Evolutionary conservation across 2,113 vertebrate genomes (phyloP).

Genomic region (Struthio camelus): DNA sequence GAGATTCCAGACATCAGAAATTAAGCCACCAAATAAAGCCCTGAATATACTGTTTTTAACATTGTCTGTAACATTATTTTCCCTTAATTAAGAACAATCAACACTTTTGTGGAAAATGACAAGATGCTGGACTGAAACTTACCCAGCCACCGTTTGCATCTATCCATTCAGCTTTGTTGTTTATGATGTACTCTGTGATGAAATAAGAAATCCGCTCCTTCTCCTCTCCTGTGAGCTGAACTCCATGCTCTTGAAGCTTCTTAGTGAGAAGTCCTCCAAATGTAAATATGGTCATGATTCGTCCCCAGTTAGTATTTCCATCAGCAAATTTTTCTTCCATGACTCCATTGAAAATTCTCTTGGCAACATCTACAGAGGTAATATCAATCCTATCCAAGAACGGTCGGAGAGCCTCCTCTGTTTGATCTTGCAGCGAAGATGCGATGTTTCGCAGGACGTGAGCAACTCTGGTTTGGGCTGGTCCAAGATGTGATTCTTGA

Average conservation of each 20-base stretch:
- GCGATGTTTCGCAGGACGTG: slow-evolving; percentile 59
- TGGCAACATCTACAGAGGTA: slow-evolving; percentile 56
- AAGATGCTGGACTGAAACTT: background rate
- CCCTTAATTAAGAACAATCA: background rate
- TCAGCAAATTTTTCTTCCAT: slow-evolving; percentile 78
- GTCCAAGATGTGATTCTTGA: background rate
- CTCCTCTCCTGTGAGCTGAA: slow-evolving; percentile 34
- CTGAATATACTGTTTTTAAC: background rate
- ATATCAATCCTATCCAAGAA: slow-evolving; percentile 64
- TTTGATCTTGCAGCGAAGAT: slow-evolving; percentile 62
- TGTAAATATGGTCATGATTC: slow-evolving; percentile 76
- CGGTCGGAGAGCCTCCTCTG: slow-evolving; percentile 45
- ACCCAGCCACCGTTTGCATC: slow-evolving; percentile 78
- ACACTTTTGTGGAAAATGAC: background rate
- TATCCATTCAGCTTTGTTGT: slow-evolving; percentile 74
- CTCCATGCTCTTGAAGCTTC: slow-evolving; percentile 59
- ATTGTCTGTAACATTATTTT: background rate
- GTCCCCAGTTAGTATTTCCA: slow-evolving; percentile 78
- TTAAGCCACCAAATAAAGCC: background rate
- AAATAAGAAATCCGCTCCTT: slow-evolving; percentile 67
- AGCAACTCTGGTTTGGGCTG: slow-evolving; percentile 49
- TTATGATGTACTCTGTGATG: slow-evolving; percentile 75
- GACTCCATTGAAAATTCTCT: slow-evolving; percentile 67
- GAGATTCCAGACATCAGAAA: background rate
- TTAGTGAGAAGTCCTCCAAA: slow-evolving; percentile 75